phyloP scores from a whole-genome alignment of 2,797 vertebrate species.

The Melanotaenia maccullochi region DNA sequence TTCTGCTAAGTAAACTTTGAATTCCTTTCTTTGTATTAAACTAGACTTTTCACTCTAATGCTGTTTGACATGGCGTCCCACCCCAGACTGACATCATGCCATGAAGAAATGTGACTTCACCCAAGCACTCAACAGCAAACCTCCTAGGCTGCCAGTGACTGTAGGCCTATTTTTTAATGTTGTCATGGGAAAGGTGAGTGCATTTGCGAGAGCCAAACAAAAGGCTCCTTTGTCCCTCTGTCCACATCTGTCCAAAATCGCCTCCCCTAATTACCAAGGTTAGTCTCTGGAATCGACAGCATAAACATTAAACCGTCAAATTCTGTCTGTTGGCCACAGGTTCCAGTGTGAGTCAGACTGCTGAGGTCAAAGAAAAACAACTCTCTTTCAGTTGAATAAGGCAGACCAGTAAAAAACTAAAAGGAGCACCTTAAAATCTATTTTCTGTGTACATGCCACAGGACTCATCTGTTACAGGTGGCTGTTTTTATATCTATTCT shows the following conservation, averaged over 20 bases:
- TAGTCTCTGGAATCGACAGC: conserved; percentile 79
- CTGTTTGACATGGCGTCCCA: conserved; percentile 43
- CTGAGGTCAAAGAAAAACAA: conserved; percentile 63
- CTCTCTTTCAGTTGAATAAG: conserved; percentile 28
- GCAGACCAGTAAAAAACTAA: conserved; percentile 12
- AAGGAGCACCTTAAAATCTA: conserved; percentile 9
- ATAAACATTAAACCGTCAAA: conserved; percentile 84
- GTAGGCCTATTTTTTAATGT: conserved; percentile 44
- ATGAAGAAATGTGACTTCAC: conserved; percentile 54
- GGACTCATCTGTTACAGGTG: neutral
- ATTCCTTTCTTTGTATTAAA: conserved; percentile 26
- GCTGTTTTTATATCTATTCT: neutral
- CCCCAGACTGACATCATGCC: conserved; percentile 63
- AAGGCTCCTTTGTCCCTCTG: conserved; percentile 65
- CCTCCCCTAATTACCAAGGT: conserved; percentile 77
- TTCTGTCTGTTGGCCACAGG: conserved; percentile 71
- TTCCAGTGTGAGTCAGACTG: conserved; percentile 74
- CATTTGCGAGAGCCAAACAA: conserved; percentile 71
- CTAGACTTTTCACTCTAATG: conserved; percentile 28
- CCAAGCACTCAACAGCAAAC: neutral
- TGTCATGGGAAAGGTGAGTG: conserved; percentile 69
- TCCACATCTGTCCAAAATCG: conserved; percentile 79
- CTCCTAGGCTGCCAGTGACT: conserved; percentile 38
- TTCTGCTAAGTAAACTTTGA: conserved; percentile 17
- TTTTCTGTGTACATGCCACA: conserved; percentile 13